These are phyloP conservation scores for Larimichthys crocea DNA, from an alignment of 2,113 vertebrate genomes.

Conservation along the genomic window DNA sequence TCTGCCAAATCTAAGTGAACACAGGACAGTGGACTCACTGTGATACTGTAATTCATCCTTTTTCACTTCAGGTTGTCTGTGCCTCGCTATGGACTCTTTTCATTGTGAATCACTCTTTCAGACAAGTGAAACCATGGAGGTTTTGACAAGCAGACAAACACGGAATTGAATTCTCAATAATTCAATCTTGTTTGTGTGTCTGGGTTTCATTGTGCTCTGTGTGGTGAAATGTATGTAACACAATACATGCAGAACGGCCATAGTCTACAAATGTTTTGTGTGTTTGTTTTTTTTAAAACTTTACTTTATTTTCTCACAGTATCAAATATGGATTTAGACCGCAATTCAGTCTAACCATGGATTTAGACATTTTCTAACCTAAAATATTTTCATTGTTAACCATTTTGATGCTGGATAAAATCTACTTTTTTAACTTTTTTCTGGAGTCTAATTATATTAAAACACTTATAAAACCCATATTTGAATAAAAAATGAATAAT, in stretches of 20 bases:
- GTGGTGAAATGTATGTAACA: constrained; percentile 25
- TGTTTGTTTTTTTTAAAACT: not conserved
- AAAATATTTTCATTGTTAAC: not conserved
- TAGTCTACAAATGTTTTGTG: not conserved
- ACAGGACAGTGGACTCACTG: not conserved
- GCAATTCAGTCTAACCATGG: not conserved
- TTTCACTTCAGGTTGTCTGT: constrained; percentile 28
- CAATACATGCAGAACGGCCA: not conserved
- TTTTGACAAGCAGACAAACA: constrained; percentile 30
- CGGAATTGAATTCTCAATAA: constrained; percentile 21
- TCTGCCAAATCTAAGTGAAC: constrained; percentile 8
- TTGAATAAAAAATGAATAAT: not conserved
- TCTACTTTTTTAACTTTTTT: not conserved
- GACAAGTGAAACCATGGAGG: not conserved
- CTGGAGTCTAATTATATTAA: not conserved
- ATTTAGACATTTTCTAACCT: constrained; percentile 1
- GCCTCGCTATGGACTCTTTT: not conserved
- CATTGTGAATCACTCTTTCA: not conserved
- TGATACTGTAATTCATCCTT: constrained; percentile 5
- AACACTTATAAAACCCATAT: not conserved
- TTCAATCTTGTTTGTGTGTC: constrained; percentile 8
- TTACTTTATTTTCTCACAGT: not conserved
- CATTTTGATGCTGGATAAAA: not conserved
- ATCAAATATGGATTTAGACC: not conserved
- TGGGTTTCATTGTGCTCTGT: not conserved